Base-by-base conservation (phyloP, 1,140 invertebrate species). In the Euwallacea similis region DNA sequence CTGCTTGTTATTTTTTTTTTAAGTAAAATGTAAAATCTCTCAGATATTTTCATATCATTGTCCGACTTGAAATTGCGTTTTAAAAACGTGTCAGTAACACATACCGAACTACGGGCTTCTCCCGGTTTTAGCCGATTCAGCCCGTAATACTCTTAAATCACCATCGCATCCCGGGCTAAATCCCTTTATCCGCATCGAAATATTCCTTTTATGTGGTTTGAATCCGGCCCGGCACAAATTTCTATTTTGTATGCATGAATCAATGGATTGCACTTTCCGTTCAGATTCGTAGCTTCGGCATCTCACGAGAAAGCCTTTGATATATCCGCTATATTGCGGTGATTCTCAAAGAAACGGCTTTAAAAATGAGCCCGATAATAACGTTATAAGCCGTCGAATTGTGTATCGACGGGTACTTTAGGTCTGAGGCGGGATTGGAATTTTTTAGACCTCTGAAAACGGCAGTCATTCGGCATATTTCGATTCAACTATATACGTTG, bases 231-330 rank as follows among this genome's bases (percentile, higher is more conserved):
- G 56, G 55, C 66, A 68, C 66, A 68, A 59, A 68, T 68, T 68
- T 68, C 66, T 68, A 68, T 68, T 68, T 68, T 68, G 66, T 68
- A 68, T 68, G 66, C 66, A 68, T 68, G 66, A 68, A 68, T 68
- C 66, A 68, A 68, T 60, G 56, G 66, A 68, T 68, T 68, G 66
- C 55, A 68, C 66, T 59, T 67, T 61, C 55, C 56, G 66, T 68
- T 68, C 44, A 44, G 58, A 68, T 68, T 68, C 44, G 56, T 68
- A 59, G 66, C 66, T 68, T 60, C 53, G 56, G 56, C 56, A 68
- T 68, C 66, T 68, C 50, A 68, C 55, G 15, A 68, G 43, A 60
- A 60, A 68, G 55, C 66, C 65, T 53, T 68, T 68, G 55, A 68
- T 68, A 68, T 59, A 59, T 68, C 54, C 44, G 47, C 21, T 58